Evolutionary conservation across 2,888 invertebrate genomes (phyloP), one percentile per base, ranked within the genome.

Genomic region (Parnassius orleans): DNA sequence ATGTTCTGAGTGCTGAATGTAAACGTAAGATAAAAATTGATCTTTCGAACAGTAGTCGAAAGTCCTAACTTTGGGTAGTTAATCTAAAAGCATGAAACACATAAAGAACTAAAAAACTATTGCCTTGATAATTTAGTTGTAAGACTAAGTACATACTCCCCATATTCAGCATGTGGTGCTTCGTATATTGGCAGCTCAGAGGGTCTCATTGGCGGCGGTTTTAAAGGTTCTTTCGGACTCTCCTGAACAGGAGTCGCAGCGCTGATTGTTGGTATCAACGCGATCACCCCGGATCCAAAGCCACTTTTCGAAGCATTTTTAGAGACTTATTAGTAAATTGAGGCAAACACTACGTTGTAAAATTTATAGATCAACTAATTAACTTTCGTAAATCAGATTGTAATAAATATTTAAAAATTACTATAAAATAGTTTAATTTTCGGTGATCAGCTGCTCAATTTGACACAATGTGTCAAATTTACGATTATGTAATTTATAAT

Each of bases 131-230:
- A 19, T 19, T 33, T 33, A 0, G 33, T 10, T 43, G 7, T 11
- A 43, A 43, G 43, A 11, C 9, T 57, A 42, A 19, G 52, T 60
- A 56, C 85, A 69, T 78, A 91, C 90, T 88, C 90, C 58, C 73
- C 82, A 67, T 87, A 90, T 33, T 86, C 84, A 10, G 90, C 87
- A 64, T 90, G 90, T 48, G 89, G 90, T 1, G 88, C 83, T 11
- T 93, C 92, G 73, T 95, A 95, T 76, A 95, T 93, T 1, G 95
- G 94, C 55, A 95, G 82, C 65, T 95, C 95, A 2, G 94, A 94
- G 7, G 94, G 93, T 72, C 90, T 92, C 87, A 89, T 90, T 3
- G 79, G 84, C 9, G 84, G 80, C 11, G 90, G 90, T 60, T 78
- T 82, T 41, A 66, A 53, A 1, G 83, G 82, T 9, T 73, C 78